A percentile compares a stretch with the other conserved stretches of the same genome.
phyloP scores from a whole-genome alignment of 2,113 vertebrate species.

The Athene noctua region DNA sequence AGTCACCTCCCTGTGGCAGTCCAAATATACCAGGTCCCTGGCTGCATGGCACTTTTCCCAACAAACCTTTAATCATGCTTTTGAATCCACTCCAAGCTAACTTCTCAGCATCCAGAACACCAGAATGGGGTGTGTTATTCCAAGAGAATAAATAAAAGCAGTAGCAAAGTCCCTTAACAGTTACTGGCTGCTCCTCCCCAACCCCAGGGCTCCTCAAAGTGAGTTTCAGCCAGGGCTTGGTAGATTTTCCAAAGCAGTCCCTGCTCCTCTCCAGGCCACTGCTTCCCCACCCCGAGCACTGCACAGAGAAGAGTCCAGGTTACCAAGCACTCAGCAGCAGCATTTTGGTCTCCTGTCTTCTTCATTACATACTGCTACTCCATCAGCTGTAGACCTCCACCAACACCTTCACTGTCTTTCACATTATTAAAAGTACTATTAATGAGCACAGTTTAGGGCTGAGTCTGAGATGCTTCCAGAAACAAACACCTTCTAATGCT shows the following conservation, averaged over 20 bases:
- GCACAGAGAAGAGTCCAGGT: neutral
- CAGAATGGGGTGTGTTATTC: neutral
- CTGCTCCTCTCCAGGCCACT: neutral
- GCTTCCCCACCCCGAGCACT: neutral
- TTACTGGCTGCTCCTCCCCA: neutral
- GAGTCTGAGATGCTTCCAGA: neutral
- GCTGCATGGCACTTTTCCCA: neutral
- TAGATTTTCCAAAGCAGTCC: neutral
- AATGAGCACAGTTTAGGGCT: neutral
- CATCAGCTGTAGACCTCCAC: neutral
- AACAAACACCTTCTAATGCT: neutral
- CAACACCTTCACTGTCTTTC: neutral
- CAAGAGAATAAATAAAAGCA: neutral
- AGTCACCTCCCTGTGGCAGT: neutral
- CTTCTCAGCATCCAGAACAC: neutral
- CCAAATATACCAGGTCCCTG: neutral
- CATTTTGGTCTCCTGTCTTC: neutral
- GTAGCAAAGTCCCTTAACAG: neutral
- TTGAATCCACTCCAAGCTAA: neutral
- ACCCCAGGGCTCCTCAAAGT: neutral
- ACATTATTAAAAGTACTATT: neutral
- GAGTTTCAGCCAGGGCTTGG: neutral
- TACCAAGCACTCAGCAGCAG: neutral
- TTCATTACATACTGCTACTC: neutral
- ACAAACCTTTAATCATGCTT: accelerated